Base-by-base conservation (phyloP, 2,888 invertebrate genomes). In the Aricia artaxerxes region DNA sequence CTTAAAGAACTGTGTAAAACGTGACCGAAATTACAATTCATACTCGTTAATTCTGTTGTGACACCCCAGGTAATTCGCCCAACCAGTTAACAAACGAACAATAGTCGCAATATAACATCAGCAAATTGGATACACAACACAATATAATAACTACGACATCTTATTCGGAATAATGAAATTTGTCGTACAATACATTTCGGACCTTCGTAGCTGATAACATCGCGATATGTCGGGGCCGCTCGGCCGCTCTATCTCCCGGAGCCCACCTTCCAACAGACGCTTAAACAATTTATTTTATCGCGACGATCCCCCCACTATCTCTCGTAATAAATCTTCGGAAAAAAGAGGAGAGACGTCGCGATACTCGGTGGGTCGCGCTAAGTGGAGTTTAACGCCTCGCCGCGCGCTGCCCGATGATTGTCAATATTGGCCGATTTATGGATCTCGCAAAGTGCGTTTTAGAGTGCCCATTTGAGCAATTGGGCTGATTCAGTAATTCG, bases 201-300 rank as follows among this genome's bases (percentile, higher is more conserved):
- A 13, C 73, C 73, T 49, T 31, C 73, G 16, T 7, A 53, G 24
- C 24, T 24, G 78, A 78, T 72, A 72, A 53, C 72, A 69, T 57
- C 69, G 35, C 11, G 40, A 78, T 49, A 69, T 38, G 76, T 73
- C 61, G 60, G 64, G 61, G 53, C 61, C 31, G 77, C 77, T 57
- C 64, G 76, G 53, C 57, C 60, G 57, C 57, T 61, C 77, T 73
- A 77, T 78, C 78, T 77, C 57, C 76, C 76, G 75, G 57, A 57
- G 78, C 78, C 78, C 72, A 78, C 76, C 76, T 76, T 76, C 76
- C 78, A 72, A 77, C 79, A 61, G 78, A 78, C 72, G 79, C 78
- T 81, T 75, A 81, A 81, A 81, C 80, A 80, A 80, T 81, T 80
- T 81, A 82, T 81, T 81, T 82, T 80, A 80, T 79, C 80, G 79